Evolutionary conservation across 2,888 invertebrate species (phyloP), one percentile per base, ranked within the genome.

Genomic region (Xiphydria camelus): DNA sequence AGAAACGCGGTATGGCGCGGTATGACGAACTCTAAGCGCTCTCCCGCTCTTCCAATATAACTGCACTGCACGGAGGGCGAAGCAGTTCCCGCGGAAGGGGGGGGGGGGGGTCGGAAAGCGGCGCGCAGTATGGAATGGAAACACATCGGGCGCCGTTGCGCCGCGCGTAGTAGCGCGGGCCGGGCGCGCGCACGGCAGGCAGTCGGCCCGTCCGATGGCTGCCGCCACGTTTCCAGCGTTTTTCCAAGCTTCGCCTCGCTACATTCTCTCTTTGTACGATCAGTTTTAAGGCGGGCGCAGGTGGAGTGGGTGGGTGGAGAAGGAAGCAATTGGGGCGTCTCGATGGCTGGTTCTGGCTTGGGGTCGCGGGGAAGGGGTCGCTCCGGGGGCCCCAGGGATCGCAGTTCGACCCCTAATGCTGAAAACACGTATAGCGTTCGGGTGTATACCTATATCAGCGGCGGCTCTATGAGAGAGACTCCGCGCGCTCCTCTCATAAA

Each of bases 371-470:
- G 14, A 14, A 4, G 14, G 15, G 29, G 12, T 15, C 4, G 7
- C 10, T 4, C 39, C 41, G 44, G 37, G 46, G 40, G 41, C 43
- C 3, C 12, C 12, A 4, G 4, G 42, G 29, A 53, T 53, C 59
- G 41, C 58, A 47, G 49, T 35, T 53, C 58, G 57, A 61, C 59
- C 63, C 58, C 58, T 55, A 59, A 70, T 64, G 66, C 60, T 58
- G 61, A 45, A 61, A 64, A 53, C 51, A 64, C 64, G 62, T 64
- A 50, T 57, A n/a, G n/a, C n/a, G n/a, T 29, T 15, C 15, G 12
- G 29, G 2, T 29, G 15, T 29, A 29, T 29, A 29, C 14, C 29
- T 5, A 12, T 5, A 29, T 12, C 4, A 29, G 12, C 12, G 15
- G 12, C 14, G 39, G 49, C 45, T 55, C 41, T 52, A 50, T 48